Conservation (phyloP, 2,888 invertebrate species). For the Hartigia nigra region DNA sequence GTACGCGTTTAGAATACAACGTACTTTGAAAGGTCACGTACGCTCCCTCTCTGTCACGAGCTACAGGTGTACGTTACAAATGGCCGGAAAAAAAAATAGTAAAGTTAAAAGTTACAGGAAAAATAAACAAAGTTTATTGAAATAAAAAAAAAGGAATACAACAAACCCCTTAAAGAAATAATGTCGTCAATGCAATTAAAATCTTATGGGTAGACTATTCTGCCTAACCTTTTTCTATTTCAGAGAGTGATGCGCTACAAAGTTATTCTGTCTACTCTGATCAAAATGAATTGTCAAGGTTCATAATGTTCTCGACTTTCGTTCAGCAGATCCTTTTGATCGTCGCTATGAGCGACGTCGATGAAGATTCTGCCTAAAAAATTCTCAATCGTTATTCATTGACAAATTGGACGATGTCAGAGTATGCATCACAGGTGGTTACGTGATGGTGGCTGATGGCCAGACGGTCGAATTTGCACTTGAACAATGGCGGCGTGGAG, state of each 20-base stretch:
- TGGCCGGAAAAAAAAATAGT: neutral
- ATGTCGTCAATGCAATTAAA: neutral
- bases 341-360: neutral
- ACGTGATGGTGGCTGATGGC: neutral
- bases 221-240: no score
- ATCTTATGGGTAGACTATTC: no score
- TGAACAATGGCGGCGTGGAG: constrained; percentile 40
- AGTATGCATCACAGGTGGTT: neutral
- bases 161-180: no score
- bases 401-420: neutral
- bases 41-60: neutral
- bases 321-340: neutral
- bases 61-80: neutral
- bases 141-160: no score
- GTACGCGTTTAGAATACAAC: neutral
- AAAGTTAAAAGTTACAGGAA: neutral
- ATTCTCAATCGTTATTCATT: neutral
- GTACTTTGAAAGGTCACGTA: neutral
- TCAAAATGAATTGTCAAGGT: no score
- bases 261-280: neutral
- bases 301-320: neutral
- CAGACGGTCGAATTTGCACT: constrained; percentile 11
- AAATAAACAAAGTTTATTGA: no score
- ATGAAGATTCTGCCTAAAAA: neutral
- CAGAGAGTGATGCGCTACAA: no score